Conservation (phyloP, 2,888 invertebrate species). For the Rhingia rostrata region DNA sequence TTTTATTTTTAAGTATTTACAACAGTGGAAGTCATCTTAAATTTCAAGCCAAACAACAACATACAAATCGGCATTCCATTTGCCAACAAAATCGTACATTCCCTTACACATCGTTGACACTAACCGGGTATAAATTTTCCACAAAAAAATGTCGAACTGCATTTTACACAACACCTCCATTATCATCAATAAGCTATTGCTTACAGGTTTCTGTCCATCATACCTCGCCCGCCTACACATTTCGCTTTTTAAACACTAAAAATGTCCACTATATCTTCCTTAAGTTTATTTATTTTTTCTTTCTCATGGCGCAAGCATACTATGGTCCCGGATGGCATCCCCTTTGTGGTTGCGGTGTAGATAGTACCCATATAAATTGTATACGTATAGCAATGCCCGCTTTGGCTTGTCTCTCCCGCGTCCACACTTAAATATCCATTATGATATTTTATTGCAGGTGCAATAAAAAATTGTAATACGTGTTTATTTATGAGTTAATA, state of each 20-base stretch:
- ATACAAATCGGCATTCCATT: neutral
- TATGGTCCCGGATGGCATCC: slow-evolving; percentile 27
- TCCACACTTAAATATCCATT: slow-evolving; percentile 68
- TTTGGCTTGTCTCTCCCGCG: slow-evolving; percentile 42
- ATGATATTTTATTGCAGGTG: slow-evolving; percentile 65
- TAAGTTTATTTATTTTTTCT: slow-evolving; percentile 52
- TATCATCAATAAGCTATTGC: neutral
- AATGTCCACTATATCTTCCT: slow-evolving; percentile 58
- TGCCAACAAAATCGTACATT: neutral
- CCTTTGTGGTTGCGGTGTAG: slow-evolving; percentile 39
- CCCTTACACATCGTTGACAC: slow-evolving; percentile 32
- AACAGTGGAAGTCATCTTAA: too few relatives aligned
- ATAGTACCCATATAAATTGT: neutral
- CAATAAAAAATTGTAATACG: slow-evolving; percentile 71
- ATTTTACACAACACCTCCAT: neutral
- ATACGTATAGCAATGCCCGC: slow-evolving; percentile 22
- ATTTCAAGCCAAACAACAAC: slow-evolving; percentile 3
- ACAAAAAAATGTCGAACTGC: neutral
- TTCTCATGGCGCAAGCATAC: slow-evolving; percentile 20
- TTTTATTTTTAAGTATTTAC: too few relatives aligned
- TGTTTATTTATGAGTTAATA: slow-evolving; percentile 75
- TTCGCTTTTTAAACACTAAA: slow-evolving; percentile 35
- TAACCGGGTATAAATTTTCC: slow-evolving; percentile 49
- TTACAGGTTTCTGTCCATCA: slow-evolving; percentile 3
- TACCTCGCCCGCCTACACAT: slow-evolving; percentile 14